Evolutionary conservation across 2,797 vertebrate genomes (phyloP), one percentile per base, ranked within the genome.

Genomic region (Morus bassanus): DNA sequence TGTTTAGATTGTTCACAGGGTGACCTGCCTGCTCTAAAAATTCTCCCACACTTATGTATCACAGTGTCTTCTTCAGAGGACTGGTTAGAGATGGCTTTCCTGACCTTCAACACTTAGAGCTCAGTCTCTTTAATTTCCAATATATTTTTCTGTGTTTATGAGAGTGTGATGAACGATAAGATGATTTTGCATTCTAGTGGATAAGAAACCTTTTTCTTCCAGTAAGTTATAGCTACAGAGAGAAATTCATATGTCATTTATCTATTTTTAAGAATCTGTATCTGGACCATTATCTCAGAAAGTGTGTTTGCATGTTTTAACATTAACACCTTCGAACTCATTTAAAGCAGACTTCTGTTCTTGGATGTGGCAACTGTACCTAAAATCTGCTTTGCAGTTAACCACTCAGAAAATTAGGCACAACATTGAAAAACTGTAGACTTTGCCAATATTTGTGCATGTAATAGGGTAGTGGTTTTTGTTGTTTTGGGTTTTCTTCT

Each of bases 401-500:
- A 74, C 8, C 48, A 56, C 18, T 6, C 19, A n/a, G 57, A 81
- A 89, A 82, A 87, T 60, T 30, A 92, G 56, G 7, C 25, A 39
- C 16, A 64, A 83, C 25, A n/a, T 0, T 68, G 61, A 91, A 59
- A 80, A 86, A 33, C 18, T 39, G 22, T 28, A 63, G 70, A 59
- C 6, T 82, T 89, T 73, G 13, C 4, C 51, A 81, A 27, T 70
- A 67, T 81, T 81, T 61, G 70, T 37, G 28, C 18, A 43, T 17
- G 12, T 14, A 46, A 35, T 24, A 9, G 2, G 4, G 13, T 25
- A 7, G 3, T 0, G 0, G 3, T 0, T 3, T 84, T 65, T 43
- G 6, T 18, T 33, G 17, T 1, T 15, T 81, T 68, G 8, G 56
- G 7, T 3, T 4, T 22, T n/a, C 13, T 35, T 46, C 28, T 46